These are phyloP conservation scores for Apteryx mantelli DNA, from an alignment of 2,113 vertebrate genomes.

Conservation along the genomic window DNA sequence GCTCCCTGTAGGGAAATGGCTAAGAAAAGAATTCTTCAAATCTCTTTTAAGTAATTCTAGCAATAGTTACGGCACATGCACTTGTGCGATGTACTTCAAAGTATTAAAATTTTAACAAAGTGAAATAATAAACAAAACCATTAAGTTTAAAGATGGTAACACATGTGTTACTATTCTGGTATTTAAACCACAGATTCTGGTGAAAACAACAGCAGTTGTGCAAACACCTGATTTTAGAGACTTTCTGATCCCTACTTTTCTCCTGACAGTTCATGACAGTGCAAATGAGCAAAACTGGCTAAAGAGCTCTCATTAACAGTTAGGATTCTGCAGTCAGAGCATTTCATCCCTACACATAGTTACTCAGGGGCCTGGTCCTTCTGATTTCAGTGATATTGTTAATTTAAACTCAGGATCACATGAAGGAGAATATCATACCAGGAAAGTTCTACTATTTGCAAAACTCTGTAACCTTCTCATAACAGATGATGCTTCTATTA, in stretches of 20 bases:
- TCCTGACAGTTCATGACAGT: not conserved
- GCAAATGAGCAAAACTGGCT: not conserved
- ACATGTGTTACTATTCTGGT: slow-evolving; percentile 8
- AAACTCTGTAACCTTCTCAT: not conserved
- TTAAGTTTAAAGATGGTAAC: slow-evolving; percentile 49
- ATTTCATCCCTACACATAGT: not conserved
- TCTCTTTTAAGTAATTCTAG: not conserved
- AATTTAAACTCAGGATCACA: not conserved
- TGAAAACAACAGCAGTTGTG: not conserved
- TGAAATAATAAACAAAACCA: slow-evolving; percentile 33
- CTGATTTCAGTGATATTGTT: not conserved
- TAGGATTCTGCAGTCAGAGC: not conserved
- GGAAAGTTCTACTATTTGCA: not conserved
- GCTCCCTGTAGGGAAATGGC: slow-evolving; percentile 29
- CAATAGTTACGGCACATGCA: not conserved
- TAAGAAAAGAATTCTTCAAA: slow-evolving; percentile 6
- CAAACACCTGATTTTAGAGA: slow-evolving; percentile 9
- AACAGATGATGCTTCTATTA: not conserved
- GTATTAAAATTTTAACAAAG: slow-evolving; percentile 15
- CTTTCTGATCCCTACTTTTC: not conserved
- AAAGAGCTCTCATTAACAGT: not conserved
- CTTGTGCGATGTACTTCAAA: not conserved
- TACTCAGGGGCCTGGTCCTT: not conserved
- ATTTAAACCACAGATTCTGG: not conserved
- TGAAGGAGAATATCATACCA: not conserved